Evolutionary conservation across 2,113 vertebrate species (phyloP).

Genomic region (Aphelocoma coerulescens): DNA sequence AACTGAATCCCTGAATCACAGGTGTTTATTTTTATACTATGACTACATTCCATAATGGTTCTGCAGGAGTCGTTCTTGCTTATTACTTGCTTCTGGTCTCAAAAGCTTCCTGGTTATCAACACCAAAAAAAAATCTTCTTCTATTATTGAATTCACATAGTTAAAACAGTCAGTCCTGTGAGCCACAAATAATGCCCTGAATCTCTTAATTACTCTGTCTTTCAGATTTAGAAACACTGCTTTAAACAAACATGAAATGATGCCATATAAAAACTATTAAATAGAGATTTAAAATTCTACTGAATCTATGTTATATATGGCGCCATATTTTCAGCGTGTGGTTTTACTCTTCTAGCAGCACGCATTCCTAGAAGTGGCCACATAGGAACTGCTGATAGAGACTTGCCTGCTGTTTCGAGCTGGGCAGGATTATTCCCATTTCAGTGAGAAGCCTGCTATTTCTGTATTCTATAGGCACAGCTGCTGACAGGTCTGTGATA

Average conservation of each 20-base stretch:
- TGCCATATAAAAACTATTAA: background rate
- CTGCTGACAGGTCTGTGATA: background rate
- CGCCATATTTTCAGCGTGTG: background rate
- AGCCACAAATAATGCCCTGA: background rate
- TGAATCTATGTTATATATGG: background rate
- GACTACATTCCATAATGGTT: background rate
- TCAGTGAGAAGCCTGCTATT: background rate
- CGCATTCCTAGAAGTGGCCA: background rate
- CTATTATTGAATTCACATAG: background rate
- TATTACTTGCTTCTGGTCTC: background rate
- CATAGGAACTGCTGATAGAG: background rate
- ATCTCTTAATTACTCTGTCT: background rate
- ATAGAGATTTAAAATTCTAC: background rate
- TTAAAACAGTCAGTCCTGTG: background rate
- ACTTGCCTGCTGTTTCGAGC: background rate
- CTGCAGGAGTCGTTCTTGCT: background rate
- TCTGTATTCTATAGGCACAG: background rate
- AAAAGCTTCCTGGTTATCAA: background rate
- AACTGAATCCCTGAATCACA: background rate
- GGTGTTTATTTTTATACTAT: background rate
- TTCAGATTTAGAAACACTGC: background rate
- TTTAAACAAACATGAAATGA: background rate
- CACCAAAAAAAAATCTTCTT: background rate
- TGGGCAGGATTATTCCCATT: background rate
- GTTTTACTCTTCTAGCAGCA: background rate